These are phyloP conservation scores for Aphaenogaster floridana DNA, from an alignment of 1,140 invertebrate species.

Conservation along the genomic window DNA sequence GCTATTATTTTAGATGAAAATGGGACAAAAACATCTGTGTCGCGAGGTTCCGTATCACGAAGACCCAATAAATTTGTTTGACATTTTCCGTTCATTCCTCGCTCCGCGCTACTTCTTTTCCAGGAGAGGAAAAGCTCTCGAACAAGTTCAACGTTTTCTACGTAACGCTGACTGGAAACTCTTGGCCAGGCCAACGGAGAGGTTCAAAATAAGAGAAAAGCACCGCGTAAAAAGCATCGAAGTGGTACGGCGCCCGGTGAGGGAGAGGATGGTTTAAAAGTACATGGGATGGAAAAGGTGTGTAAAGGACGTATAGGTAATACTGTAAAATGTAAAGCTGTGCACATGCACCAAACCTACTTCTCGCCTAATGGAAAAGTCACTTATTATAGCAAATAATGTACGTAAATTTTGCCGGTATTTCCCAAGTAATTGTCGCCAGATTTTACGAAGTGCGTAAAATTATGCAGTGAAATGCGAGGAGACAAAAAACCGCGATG, in stretches of 20 bases:
- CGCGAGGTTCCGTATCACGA: conserved; percentile 23
- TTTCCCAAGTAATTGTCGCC: conserved; percentile 15
- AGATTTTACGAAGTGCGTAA: not conserved
- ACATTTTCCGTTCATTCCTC: conserved; percentile 59
- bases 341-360: conserved; percentile 46
- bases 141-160: conserved; percentile 82
- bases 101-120: conserved; percentile 59
- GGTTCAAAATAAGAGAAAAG: conserved; percentile 80
- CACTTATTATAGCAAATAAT: conserved; percentile 60
- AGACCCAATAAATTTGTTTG: conserved; percentile 61
- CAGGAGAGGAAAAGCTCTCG: conserved; percentile 71
- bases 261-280: conserved; percentile 77
- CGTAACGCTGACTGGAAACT: conserved; percentile 78
- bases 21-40: conserved; percentile 1
- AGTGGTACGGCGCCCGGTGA: conserved; percentile 67
- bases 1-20: not conserved
- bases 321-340: conserved; percentile 70
- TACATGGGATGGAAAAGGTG: conserved; percentile 77
- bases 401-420: conserved; percentile 31
- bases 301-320: conserved; percentile 59
- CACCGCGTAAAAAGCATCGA: conserved; percentile 79
- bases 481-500: not conserved
- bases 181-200: conserved; percentile 77
- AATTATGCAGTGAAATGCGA: conserved; percentile 2
- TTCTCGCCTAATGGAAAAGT: conserved; percentile 58